Base-by-base conservation (phyloP, 2,797 vertebrate species). In the Coranthus polyacanthus region DNA sequence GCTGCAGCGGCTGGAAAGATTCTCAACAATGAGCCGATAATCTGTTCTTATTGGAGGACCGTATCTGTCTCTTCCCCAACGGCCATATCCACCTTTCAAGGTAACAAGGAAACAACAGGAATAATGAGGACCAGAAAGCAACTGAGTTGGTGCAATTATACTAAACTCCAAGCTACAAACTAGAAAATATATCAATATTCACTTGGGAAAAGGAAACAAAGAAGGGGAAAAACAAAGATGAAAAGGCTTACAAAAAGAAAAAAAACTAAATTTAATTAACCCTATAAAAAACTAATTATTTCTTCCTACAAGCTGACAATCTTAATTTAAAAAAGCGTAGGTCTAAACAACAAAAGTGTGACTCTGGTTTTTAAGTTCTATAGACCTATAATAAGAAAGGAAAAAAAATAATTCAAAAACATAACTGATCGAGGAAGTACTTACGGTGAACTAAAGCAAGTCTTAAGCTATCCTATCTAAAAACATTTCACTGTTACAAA, bases 21-120 rank as follows among this genome's bases (percentile, higher is more conserved):
- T 99, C 90, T 98, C 97, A 88, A 99, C 97, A 92, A 98, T 97
- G 84, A 99, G 95, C 61, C 97, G 96, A 92, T 99, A 98, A 86
- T 98, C 97, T 63, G 97, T 98, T 82, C 97, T 94, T 53, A 96
- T 96, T 0, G 97, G 97, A 69, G 97, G 97, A 74, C 97, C 97
- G 22, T 96, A 97, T 85, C 97, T 92, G 93, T 98, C 97, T 91
- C 96, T 94, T 88, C 95, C 95, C 88, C 95, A 97, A 89, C 97
- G 96, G 68, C 97, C 97, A 92, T 97, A 97, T 87, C 96, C 96
- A 96, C 96, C 96, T 97, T 99, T 95, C 89, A 94, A 91, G 92
- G 85, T 53, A 90, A 94, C 72, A 90, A 89, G 87, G 86, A 89
- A 70, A 90, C 60, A 77, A 65, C 68, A 87, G 32, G 18, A 51